phyloP scores from a whole-genome alignment of 2,113 vertebrate species.

The Triplophysa rosa region DNA sequence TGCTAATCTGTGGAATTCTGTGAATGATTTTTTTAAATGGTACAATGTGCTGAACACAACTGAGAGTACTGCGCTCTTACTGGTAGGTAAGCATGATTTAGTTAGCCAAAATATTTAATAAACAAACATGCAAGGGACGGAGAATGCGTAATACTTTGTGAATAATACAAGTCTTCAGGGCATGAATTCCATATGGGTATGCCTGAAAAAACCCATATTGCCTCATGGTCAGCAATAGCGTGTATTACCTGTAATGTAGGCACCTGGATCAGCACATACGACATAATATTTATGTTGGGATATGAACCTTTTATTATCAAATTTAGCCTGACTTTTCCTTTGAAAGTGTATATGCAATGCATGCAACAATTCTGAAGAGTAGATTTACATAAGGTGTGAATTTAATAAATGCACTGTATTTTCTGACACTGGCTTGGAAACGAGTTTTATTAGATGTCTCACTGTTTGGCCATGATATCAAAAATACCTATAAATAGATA shows the following conservation, averaged over 20 bases:
- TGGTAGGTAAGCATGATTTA: too few relatives aligned
- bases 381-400: neutral
- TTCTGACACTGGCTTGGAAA: neutral
- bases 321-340: too few relatives aligned
- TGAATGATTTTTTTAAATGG: neutral
- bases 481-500: conserved; percentile 39
- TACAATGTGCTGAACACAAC: neutral
- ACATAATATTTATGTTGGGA: too few relatives aligned
- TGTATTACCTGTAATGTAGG: too few relatives aligned
- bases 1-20: neutral
- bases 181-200: neutral
- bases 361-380: neutral
- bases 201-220: too few relatives aligned
- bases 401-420: neutral
- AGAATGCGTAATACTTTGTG: neutral
- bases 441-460: neutral
- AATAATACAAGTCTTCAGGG: neutral
- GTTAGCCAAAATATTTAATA: neutral
- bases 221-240: too few relatives aligned
- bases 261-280: too few relatives aligned
- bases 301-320: too few relatives aligned
- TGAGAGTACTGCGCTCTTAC: neutral
- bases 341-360: too few relatives aligned
- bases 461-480: neutral
- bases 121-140: neutral